Percentiles rank a stretch among this genome's conserved stretches.
These are phyloP conservation scores for Keiferia lycopersicella DNA, from an alignment of 2,888 invertebrate genomes.

Conservation along the genomic window DNA sequence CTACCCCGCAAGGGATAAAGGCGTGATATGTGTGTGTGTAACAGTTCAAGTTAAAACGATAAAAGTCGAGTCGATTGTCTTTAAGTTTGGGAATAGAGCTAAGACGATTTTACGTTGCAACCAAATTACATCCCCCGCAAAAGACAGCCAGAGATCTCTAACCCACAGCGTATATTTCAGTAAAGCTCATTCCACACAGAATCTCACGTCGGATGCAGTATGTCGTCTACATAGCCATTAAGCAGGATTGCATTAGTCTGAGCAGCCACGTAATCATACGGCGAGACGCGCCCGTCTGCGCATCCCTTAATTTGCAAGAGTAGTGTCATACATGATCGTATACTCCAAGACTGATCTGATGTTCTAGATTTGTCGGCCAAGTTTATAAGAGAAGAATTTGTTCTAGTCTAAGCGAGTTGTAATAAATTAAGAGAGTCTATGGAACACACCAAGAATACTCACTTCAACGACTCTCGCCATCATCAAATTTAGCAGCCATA, in stretches of 20 bases:
- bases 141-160: not conserved
- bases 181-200: constrained; percentile 8
- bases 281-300: constrained; percentile 4
- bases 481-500: too few species aligned
- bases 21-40: too few species aligned
- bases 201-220: not conserved
- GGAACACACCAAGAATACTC: too few species aligned
- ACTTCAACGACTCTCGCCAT: too few species aligned
- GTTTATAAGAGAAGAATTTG: too few species aligned
- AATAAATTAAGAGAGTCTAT: too few species aligned
- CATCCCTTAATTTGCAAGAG: constrained; percentile 26
- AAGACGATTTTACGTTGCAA: not conserved
- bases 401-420: too few species aligned
- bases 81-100: too few species aligned
- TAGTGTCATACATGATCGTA: not conserved
- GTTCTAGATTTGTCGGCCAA: not conserved
- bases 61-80: too few species aligned
- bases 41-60: too few species aligned
- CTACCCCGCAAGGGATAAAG: too few species aligned
- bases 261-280: constrained; percentile 24
- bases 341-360: not conserved
- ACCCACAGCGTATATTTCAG: not conserved
- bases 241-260: constrained; percentile 24
- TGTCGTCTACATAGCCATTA: constrained; percentile 20
- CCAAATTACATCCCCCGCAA: not conserved